These are phyloP conservation scores for Formica exsecta DNA, from an alignment of 1,140 invertebrate genomes.

Conservation along the genomic window DNA sequence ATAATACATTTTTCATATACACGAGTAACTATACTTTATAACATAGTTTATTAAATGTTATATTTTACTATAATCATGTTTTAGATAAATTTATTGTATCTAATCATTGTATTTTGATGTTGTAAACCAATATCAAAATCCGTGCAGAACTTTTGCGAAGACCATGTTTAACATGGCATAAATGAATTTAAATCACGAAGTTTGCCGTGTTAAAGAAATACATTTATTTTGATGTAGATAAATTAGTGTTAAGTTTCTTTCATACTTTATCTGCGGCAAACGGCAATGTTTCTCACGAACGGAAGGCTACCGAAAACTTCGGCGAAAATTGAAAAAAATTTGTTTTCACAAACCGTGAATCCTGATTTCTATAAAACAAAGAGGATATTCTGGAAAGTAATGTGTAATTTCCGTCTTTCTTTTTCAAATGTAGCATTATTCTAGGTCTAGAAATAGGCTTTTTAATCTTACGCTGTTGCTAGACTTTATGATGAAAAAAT, in stretches of 20 bases:
- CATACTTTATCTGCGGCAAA: background rate
- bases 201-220: constrained; percentile 8
- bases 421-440: background rate
- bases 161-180: background rate
- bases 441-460: background rate
- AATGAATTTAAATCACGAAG: background rate
- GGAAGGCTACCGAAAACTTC: background rate
- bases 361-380: background rate
- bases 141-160: background rate
- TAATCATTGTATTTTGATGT: background rate
- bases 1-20: background rate
- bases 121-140: background rate
- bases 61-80: background rate
- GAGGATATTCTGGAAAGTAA: background rate
- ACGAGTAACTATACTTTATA: background rate
- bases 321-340: background rate
- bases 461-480: background rate
- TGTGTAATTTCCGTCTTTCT: background rate
- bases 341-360: background rate
- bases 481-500: background rate
- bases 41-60: background rate
- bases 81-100: too few species aligned
- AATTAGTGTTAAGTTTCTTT: background rate
- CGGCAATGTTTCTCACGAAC: background rate
- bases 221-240: background rate